Base-by-base conservation (phyloP, 2,888 invertebrate species). In the Cactoblastis cactorum region DNA sequence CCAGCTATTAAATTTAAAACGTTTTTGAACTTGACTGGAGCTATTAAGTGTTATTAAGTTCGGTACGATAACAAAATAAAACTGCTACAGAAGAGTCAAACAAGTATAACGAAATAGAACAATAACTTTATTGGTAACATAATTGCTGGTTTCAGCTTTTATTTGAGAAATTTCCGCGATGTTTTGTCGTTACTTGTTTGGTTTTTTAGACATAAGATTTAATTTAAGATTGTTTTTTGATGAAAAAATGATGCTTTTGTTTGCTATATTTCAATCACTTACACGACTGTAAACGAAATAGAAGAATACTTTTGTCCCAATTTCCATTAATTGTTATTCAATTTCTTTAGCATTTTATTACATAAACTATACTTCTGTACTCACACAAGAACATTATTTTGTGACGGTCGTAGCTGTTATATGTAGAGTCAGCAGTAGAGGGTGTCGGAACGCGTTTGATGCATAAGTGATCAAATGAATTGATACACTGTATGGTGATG, bases 391-490 rank as follows among this genome's bases (percentile, higher is more conserved):
- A 4, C 5, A 17, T 37, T 37, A 37, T 37, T 37, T 37, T 37
- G 17, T 37, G 8, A 9, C 14, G 14, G 34, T 9, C 34, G 5
- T 35, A 1, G 34, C 34, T 35, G 5, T 28, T 37, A 37, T 35
- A 35, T 17, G 37, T 37, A 58, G 63, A 59, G 55, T 65, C 62
- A 59, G 63, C 54, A 53, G 61, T 61, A 69, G 71, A 66, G 67
- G 69, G 63, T 66, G 79, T 76, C 79, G 77, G 79, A 77, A 76
- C 80, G 73, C 74, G 79, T 83, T 83, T 80, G 84, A 84, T 83
- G 83, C 83, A 80, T 83, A 83, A 79, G 78, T 79, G 80, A 83
- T 83, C 80, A 78, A 83, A 81, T 77, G 73, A 74, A 72, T 76
- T 28, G 28, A 28, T 76, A 63, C 37, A 37, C 9, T 15, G 17